Evolutionary conservation across 2,888 invertebrate species (phyloP).

Genomic region (Fragum sueziense): DNA sequence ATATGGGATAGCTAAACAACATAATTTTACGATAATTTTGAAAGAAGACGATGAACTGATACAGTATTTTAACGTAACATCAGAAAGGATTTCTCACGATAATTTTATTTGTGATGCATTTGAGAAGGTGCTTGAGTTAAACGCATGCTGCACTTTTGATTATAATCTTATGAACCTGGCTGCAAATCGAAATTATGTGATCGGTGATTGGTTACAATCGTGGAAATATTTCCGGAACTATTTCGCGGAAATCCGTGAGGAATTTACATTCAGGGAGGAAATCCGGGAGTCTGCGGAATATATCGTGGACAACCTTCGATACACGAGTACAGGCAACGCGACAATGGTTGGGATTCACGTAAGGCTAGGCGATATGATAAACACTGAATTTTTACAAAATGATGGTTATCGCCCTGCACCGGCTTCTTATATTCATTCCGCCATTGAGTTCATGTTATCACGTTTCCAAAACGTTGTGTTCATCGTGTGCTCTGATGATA

Average conservation of each 20-base stretch:
- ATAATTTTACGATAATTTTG: slow-evolving; percentile 12
- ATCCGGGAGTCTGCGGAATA: background rate
- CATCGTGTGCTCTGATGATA: slow-evolving; percentile 53
- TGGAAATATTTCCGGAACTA: slow-evolving; percentile 19
- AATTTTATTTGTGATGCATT: background rate
- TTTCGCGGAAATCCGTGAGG: slow-evolving; percentile 3
- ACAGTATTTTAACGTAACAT: slow-evolving; percentile 12
- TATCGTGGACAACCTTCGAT: background rate
- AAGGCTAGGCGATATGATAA: slow-evolving; percentile 2
- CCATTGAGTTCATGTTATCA: slow-evolving; percentile 31
- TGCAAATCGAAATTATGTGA: background rate
- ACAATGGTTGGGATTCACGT: slow-evolving; percentile 20
- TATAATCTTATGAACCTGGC: background rate
- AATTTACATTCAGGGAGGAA: slow-evolving; percentile 9
- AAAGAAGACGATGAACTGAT: slow-evolving; percentile 9
- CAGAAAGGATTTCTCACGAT: background rate
- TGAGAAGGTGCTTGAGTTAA: slow-evolving; percentile 2
- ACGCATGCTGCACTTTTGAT: slow-evolving; percentile 10
- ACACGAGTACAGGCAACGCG: background rate
- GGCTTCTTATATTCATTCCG: slow-evolving; percentile 8
- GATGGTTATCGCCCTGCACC: background rate
- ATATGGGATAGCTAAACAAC: background rate
- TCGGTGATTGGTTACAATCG: slow-evolving; percentile 14
- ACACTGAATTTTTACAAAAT: background rate
- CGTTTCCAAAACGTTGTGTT: slow-evolving; percentile 41